These are phyloP conservation scores for Gobionotothen gibberifrons DNA, from an alignment of 2,797 vertebrate species.

Conservation along the genomic window DNA sequence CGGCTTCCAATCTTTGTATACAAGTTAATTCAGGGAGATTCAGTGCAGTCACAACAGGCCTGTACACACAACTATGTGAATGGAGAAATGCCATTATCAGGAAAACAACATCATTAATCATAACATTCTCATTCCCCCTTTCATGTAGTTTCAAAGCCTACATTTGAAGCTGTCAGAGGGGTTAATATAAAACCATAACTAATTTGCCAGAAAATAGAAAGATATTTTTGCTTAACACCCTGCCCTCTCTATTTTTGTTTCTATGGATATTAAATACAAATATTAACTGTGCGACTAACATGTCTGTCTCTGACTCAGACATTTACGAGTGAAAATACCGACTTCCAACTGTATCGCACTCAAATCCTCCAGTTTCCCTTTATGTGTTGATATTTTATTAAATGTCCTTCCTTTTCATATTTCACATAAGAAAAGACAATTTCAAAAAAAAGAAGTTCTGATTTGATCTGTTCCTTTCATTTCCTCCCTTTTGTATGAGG, in stretches of 20 bases:
- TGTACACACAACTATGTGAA: slow-evolving; percentile 24
- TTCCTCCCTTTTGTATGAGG: slow-evolving; percentile 12
- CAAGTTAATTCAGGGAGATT: slow-evolving; percentile 49
- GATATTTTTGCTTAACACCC: background rate
- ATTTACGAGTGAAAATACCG: background rate
- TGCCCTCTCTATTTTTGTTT: slow-evolving; percentile 40
- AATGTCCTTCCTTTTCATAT: slow-evolving; percentile 29
- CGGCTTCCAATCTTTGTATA: slow-evolving; percentile 43
- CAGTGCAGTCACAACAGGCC: slow-evolving; percentile 16
- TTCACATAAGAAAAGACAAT: slow-evolving; percentile 22
- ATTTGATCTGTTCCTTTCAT: slow-evolving; percentile 49
- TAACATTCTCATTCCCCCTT: slow-evolving; percentile 10
- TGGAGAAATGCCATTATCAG: slow-evolving; percentile 33
- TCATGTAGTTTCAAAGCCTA: slow-evolving; percentile 11
- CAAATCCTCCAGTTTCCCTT: slow-evolving; percentile 29
- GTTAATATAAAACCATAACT: slow-evolving; percentile 34
- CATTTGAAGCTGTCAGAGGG: slow-evolving; percentile 30
- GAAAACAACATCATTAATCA: slow-evolving; percentile 53
- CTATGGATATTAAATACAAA: slow-evolving; percentile 51
- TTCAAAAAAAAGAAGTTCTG: slow-evolving; percentile 23
- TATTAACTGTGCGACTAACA: background rate
- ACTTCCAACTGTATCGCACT: background rate
- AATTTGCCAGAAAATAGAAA: slow-evolving; percentile 3
- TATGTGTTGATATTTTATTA: slow-evolving; percentile 31
- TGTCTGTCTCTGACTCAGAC: background rate